These are phyloP conservation scores for Poeciliopsis turrubarensis DNA, from an alignment of 2,113 vertebrate species.

Conservation along the genomic window DNA sequence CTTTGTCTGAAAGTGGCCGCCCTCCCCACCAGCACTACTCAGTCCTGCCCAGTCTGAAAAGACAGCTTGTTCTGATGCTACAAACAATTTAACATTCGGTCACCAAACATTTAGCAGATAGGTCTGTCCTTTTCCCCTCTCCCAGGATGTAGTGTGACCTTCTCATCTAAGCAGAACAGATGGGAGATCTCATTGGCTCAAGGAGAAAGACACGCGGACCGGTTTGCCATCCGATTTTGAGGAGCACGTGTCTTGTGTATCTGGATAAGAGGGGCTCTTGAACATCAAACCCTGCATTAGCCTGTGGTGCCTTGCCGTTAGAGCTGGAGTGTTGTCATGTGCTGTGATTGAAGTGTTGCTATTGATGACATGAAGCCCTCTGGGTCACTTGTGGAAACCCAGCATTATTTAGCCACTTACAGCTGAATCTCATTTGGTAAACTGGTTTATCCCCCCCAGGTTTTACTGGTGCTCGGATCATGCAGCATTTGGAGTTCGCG, in stretches of 20 bases:
- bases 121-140: constrained; percentile 5
- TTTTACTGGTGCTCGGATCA: background rate
- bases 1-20: background rate
- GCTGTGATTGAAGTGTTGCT: background rate
- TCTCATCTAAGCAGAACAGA: constrained; percentile 14
- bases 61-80: background rate
- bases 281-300: constrained; percentile 6
- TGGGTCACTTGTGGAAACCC: background rate
- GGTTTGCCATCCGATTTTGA: constrained; percentile 10
- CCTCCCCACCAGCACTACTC: background rate
- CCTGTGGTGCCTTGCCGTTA: background rate
- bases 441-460: background rate
- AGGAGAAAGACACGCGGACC: background rate
- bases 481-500: constrained; percentile 4
- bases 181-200: constrained; percentile 11
- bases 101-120: constrained; percentile 24
- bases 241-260: background rate
- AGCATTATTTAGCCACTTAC: background rate
- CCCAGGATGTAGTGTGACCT: background rate
- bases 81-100: background rate
- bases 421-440: background rate
- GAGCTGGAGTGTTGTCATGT: constrained; percentile 2
- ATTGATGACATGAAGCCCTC: background rate
- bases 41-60: constrained; percentile 2
- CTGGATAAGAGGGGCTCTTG: constrained; percentile 1